Percentiles rank a stretch among this genome's conserved stretches.
These are phyloP conservation scores for Sylvicola cinctus DNA, from an alignment of 2,888 invertebrate species.

Conservation along the genomic window DNA sequence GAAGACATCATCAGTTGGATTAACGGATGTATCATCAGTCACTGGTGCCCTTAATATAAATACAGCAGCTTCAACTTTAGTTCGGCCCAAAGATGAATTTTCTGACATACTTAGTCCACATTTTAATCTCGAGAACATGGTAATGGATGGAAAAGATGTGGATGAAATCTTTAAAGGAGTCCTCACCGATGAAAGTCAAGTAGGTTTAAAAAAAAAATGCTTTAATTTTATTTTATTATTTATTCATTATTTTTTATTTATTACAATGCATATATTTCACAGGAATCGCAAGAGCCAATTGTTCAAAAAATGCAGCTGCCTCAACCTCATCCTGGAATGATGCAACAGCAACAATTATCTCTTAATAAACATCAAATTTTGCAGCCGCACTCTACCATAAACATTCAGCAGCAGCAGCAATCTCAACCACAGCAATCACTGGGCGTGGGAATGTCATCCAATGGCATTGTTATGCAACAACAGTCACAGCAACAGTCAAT, in stretches of 20 bases:
- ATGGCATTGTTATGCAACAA: background rate
- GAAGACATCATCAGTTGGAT: slow-evolving; percentile 5
- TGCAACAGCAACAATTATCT: background rate
- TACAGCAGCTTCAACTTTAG: background rate
- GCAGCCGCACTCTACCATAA: background rate
- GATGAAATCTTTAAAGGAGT: slow-evolving; percentile 85
- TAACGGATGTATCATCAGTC: background rate
- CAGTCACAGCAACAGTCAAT: slow-evolving; percentile 3
- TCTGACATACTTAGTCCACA: slow-evolving; percentile 44
- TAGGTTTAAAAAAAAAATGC: slow-evolving; percentile 8
- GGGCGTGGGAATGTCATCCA: background rate
- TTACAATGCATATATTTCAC: slow-evolving; percentile 14
- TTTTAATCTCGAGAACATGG: slow-evolving; percentile 59
- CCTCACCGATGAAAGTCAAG: slow-evolving; percentile 56
- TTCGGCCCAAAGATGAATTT: slow-evolving; percentile 38
- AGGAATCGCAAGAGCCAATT: slow-evolving; percentile 57
- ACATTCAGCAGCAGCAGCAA: slow-evolving; percentile 3
- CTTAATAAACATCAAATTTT: background rate
- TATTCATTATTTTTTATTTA: background rate
- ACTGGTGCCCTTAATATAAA: too few species aligned
- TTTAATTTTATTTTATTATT: too few species aligned
- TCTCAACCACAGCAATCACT: slow-evolving; percentile 3
- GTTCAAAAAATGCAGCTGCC: slow-evolving; percentile 9
- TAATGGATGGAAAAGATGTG: slow-evolving; percentile 76
- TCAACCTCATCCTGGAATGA: slow-evolving; percentile 2